phyloP scores from a whole-genome alignment of 2,797 vertebrate genomes.

The Centropyge bicolor region DNA sequence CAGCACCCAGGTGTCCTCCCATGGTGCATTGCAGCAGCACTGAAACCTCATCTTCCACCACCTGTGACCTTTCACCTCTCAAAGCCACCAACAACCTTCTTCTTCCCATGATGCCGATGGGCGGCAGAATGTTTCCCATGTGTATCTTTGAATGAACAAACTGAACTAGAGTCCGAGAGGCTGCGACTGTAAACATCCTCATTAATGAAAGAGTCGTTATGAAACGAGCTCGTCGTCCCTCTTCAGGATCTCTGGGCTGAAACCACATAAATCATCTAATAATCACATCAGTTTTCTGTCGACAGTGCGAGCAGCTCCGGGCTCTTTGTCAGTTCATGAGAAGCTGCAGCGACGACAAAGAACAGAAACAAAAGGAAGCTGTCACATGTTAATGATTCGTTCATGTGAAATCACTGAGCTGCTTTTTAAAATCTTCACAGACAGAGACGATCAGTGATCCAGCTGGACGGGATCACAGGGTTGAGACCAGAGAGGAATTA shows the following conservation, averaged over 20 bases:
- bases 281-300: slow-evolving; percentile 16
- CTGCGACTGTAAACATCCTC: not conserved
- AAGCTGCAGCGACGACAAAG: slow-evolving; percentile 18
- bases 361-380: not conserved
- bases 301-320: not conserved
- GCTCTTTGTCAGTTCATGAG: slow-evolving; percentile 38
- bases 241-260: not conserved
- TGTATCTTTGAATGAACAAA: slow-evolving; percentile 2
- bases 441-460: not conserved
- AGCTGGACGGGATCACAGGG: too few species aligned
- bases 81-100: not conserved
- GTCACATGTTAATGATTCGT: slow-evolving; percentile 14
- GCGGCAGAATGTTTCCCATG: not conserved
- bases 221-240: not conserved
- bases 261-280: slow-evolving; percentile 11
- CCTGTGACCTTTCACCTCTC: not conserved
- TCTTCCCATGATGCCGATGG: not conserved
- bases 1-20: slow-evolving; percentile 2
- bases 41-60: not conserved
- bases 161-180: not conserved
- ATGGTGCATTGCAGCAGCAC: slow-evolving; percentile 6
- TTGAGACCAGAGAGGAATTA: too few species aligned
- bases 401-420: not conserved
- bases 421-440: slow-evolving; percentile 33
- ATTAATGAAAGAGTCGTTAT: slow-evolving; percentile 15